Base-by-base conservation (phyloP, 1,140 invertebrate genomes). In the Drosophila hydei region DNA sequence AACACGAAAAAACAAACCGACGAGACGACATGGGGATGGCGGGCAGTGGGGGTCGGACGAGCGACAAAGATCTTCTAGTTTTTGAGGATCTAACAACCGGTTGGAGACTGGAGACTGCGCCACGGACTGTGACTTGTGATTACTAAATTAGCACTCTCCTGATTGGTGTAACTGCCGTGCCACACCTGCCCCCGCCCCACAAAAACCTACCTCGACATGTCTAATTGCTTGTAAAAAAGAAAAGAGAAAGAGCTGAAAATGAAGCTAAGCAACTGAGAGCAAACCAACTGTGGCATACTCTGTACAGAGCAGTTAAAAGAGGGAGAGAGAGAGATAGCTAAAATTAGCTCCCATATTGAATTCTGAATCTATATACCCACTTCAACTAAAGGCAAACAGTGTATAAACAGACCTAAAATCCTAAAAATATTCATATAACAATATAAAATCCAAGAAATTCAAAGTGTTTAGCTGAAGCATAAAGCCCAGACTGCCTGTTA, bases 121-220 rank as follows among this genome's bases (percentile, higher is more conserved):
- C 80, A 80, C 6, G 27, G 58, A 8, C 62, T 45, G 54, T 36
- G 45, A 74, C 80, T 84, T 84, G 80, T 84, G 80, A 84, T 85
- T 85, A 67, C 81, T 85, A 84, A 84, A 84, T 84, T 84, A 84
- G 80, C 80, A 84, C 80, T 84, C 80, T 85, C 80, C 80, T 85
- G 80, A 76, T 84, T 85, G 79, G 60, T 73, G 48, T 61, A 61
- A 68, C 51, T 45, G 63, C 19, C 21, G 6, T n/a, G 16, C 8
- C 19, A 33, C 23, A 21, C 27, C 5, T 1, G 36, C 19, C 19
- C 16, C 21, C 11, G 36, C 38, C 4, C 12, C 30, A 36, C 16
- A 43, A 0, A 19, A 19, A 19, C 19, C 43, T 14, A 25, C 43
- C 51, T 78, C 52, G 59, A 43, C 45, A 73, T 79, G 73, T 85